A percentile compares a stretch with the other conserved stretches of the same genome.
These are phyloP conservation scores for Trematocara nigrifrons DNA, from an alignment of 2,113 vertebrate species.

Conservation along the genomic window DNA sequence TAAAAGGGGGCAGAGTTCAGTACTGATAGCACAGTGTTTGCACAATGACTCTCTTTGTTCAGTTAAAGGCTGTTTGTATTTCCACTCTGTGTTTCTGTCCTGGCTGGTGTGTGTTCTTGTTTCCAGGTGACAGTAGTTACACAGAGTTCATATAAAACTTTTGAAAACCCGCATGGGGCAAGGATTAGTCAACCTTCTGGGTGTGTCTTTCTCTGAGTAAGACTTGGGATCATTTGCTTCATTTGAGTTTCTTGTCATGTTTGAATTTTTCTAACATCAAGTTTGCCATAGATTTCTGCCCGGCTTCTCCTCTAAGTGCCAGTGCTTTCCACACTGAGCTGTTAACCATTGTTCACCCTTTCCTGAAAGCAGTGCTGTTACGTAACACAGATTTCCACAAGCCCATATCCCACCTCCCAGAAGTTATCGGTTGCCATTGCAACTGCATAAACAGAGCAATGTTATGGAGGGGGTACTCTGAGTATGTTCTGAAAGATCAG, in stretches of 20 bases:
- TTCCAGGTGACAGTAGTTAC: conserved; percentile 42
- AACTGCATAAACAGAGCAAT: conserved; percentile 38
- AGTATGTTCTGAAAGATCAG: neutral
- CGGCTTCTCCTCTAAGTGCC: neutral
- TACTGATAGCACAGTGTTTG: neutral
- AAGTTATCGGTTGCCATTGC: conserved; percentile 25
- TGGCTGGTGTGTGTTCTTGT: conserved; percentile 10
- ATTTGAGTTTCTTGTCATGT: neutral
- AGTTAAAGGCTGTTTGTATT: conserved; percentile 39
- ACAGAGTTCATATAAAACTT: neutral
- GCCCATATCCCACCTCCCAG: conserved; percentile 16
- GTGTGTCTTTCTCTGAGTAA: conserved; percentile 22
- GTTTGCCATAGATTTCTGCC: neutral
- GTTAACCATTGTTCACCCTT: conserved; percentile 56
- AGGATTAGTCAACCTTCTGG: conserved; percentile 54
- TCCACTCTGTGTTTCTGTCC: conserved; percentile 7
- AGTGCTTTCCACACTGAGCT: conserved; percentile 22
- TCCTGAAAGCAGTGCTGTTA: conserved; percentile 49
- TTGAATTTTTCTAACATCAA: neutral
- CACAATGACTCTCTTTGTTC: conserved; percentile 53
- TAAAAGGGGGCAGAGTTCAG: conserved; percentile 19
- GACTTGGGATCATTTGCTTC: neutral
- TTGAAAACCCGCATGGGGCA: conserved; percentile 25
- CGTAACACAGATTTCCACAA: conserved; percentile 31
- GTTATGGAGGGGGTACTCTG: conserved; percentile 1